Evolutionary conservation across 1,140 invertebrate species (phyloP).

Genomic region (Branchinecta lynchi): DNA sequence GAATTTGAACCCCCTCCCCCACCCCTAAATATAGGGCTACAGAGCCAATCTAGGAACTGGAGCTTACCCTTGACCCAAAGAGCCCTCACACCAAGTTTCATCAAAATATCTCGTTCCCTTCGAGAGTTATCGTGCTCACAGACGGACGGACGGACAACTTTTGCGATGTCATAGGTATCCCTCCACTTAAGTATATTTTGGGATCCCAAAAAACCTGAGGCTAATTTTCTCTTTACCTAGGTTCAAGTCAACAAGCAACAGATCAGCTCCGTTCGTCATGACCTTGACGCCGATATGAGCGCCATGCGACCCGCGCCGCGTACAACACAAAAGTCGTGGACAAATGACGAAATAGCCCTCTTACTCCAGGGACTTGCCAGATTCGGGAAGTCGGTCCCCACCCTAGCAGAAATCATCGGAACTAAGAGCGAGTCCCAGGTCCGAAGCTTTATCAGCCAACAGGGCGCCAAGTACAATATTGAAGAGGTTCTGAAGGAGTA

Average conservation of each 20-base stretch:
- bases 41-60: too few relatives aligned
- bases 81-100: too few relatives aligned
- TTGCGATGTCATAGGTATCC: too few relatives aligned
- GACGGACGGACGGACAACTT: too few relatives aligned
- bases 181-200: too few relatives aligned
- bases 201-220: slow-evolving; percentile 84
- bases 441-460: slow-evolving; percentile 74
- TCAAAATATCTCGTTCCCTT: too few relatives aligned
- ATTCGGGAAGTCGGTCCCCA: slow-evolving; percentile 89
- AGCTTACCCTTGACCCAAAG: too few relatives aligned
- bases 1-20: too few relatives aligned
- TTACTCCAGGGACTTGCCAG: slow-evolving; percentile 50
- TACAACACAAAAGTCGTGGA: neutral
- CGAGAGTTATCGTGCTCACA: too few relatives aligned
- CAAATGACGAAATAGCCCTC: slow-evolving; percentile 14
- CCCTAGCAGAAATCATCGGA: slow-evolving; percentile 83
- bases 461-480: slow-evolving; percentile 73
- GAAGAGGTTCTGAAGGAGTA: slow-evolving; percentile 76
- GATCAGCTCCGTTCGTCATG: neutral
- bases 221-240: slow-evolving; percentile 63
- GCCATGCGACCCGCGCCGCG: neutral
- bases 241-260: slow-evolving; percentile 49
- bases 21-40: too few relatives aligned
- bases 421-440: slow-evolving; percentile 88
- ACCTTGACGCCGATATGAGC: neutral